Base-by-base conservation (phyloP, 1,140 invertebrate species). In the Drosophila tani region DNA sequence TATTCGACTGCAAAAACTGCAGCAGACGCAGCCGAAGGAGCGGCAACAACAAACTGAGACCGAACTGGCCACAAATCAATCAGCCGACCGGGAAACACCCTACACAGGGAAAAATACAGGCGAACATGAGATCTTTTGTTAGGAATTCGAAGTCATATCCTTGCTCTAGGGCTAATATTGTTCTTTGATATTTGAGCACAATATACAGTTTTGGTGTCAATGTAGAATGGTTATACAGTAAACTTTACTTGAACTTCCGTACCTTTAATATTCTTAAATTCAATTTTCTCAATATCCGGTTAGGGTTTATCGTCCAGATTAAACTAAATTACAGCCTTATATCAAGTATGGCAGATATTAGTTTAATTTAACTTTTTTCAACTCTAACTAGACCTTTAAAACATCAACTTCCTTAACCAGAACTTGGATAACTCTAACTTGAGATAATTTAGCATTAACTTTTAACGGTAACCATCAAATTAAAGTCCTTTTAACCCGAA, bases 51-150 rank as follows among this genome's bases (percentile, higher is more conserved):
- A 79, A 79, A 77, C 64, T 40, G 53, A 24, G 62, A 19, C 53
- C 53, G 38, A 55, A 58, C 69, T 66, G 50, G 81, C 71, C 53
- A 71, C 84, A 81, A 83, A 87, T 87, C 83, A 87, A 87, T 88
- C 79, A 75, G 71, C 74, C 80, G 84, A 88, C 81, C 70, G 81
- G 84, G 65, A 70, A 87, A 87, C 81, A 87, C 83, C 84, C 83
- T 87, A 73, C 67, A 69, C 53, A 64, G 74, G 12, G 41, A 53
- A 40, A 74, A 75, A 73, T 58, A 15, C n/a, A 38, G 50, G 11
- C 19, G 11, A 7, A 38, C n/a, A 35, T 11, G 8, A 0, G 35
- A 24, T 40, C 4, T 11, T 56, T 40, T 5, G 35, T 15, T 21
- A 55, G 53, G 14, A 9, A 21, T 9, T 38, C 15, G 2, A 3